Evolutionary conservation across 2,888 invertebrate species (phyloP).

Genomic region (Agrotis clavis): DNA sequence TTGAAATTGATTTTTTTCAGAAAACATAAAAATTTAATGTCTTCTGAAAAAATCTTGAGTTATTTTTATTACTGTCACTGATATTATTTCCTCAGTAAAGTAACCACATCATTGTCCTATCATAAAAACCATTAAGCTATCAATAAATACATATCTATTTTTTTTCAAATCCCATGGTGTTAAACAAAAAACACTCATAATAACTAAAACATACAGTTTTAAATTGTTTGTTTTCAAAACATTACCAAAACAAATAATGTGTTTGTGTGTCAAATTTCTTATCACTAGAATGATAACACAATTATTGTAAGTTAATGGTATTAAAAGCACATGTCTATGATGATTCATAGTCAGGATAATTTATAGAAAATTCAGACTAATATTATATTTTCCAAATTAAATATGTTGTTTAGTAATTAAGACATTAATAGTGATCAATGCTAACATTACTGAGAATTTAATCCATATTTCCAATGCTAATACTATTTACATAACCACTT

Average conservation of each 20-base stretch:
- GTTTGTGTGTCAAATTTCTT: conserved; percentile 33
- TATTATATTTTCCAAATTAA: too few relatives aligned
- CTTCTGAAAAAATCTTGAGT: conserved; percentile 3
- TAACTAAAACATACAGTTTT: conserved; percentile 15
- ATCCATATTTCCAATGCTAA: too few relatives aligned
- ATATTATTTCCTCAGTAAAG: neutral
- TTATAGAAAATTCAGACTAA: too few relatives aligned
- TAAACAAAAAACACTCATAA: conserved; percentile 28
- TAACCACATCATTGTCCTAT: neutral
- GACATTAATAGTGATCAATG: too few relatives aligned
- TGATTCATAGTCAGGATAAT: conserved; percentile 34
- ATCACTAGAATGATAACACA: conserved; percentile 40
- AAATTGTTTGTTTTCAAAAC: conserved; percentile 33
- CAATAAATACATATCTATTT: neutral
- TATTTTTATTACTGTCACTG: neutral
- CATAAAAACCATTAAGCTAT: neutral
- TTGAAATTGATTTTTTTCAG: neutral
- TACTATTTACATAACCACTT: too few relatives aligned
- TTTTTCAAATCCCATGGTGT: neutral
- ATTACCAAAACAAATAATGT: conserved; percentile 11
- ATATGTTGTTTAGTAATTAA: too few relatives aligned
- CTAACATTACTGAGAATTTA: neutral
- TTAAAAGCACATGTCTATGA: conserved; percentile 22
- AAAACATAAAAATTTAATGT: neutral
- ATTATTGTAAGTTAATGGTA: conserved; percentile 44